These are phyloP conservation scores for Tolmerus cingulatus DNA, from an alignment of 2,888 invertebrate genomes.

Conservation along the genomic window DNA sequence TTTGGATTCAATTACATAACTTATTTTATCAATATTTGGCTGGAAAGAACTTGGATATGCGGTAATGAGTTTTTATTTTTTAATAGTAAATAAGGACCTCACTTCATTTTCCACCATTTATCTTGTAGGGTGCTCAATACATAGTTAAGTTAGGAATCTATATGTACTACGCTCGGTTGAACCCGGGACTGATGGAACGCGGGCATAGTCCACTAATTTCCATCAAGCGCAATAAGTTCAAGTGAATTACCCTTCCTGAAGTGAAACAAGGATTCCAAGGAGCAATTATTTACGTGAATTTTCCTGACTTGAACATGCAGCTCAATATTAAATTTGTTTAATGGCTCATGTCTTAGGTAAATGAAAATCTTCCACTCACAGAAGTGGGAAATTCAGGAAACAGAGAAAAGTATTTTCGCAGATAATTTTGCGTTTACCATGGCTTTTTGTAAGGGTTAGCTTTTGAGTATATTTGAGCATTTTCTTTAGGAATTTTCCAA, in stretches of 20 bases:
- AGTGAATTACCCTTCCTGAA: not conserved
- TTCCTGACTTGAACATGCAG: conserved; percentile 1
- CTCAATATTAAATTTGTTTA: conserved; percentile 33
- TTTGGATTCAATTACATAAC: too few relatives aligned
- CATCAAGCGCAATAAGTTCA: not conserved
- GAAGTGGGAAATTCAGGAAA: conserved; percentile 7
- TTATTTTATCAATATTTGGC: too few relatives aligned
- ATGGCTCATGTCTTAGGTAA: conserved; percentile 28
- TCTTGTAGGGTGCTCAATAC: not conserved
- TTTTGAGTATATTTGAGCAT: conserved; percentile 19
- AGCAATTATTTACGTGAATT: conserved; percentile 19
- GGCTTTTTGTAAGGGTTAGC: not conserved
- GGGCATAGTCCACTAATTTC: not conserved
- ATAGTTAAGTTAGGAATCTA: not conserved
- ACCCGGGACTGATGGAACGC: not conserved
- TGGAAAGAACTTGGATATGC: not conserved
- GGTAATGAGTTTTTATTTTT: not conserved
- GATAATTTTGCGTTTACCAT: conserved; percentile 19
- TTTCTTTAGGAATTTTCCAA: conserved; percentile 6
- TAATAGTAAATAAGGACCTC: too few relatives aligned
- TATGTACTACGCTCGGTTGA: not conserved
- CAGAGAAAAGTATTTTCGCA: not conserved
- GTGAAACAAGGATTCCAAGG: not conserved
- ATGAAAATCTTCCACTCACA: conserved; percentile 4
- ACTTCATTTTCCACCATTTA: not conserved